Base-by-base conservation (phyloP, 2,797 vertebrate species). In the Urosaurus nigricauda region DNA sequence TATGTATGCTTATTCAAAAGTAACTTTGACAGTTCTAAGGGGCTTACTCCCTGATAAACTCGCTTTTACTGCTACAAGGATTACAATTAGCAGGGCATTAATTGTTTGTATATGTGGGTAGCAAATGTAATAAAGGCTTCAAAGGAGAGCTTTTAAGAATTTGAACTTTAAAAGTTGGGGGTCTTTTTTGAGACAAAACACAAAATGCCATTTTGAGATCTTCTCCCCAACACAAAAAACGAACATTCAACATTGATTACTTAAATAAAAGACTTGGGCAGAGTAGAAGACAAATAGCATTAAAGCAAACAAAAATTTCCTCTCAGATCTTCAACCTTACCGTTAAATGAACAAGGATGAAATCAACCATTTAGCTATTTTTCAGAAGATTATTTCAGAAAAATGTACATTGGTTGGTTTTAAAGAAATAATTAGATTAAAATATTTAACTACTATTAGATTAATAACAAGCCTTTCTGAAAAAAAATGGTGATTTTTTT, bases 351-450 rank as follows among this genome's bases (percentile, higher is more conserved):
- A 74, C 2, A 51, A 43, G 32, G 8, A 88, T 0, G 13, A 87
- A 1, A 47, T 47, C 58, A 71, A 74, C 74, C 29, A 37, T 0
- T 37, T 21, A 47, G 37, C 35, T 47, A 74, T 78, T 4, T 88
- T 81, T 89, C 77, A n/a, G 2, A 63, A 74, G 79, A 92, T 21
- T 84, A 77, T 92, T 60, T 87, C 84, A 87, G 80, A 87, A 5
- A 74, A 58, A 26, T 87, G 37, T 58, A 71, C 58, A 84, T 73
- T 89, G 14, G 92, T n/a, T 90, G 84, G 40, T 56, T 73, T 73
- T 73, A 71, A 73, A 40, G 35, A 43, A 77, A 77, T 47, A 37
- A 77, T 26, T 29, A 29, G 24, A 47, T 26, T 29, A 77, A 47
- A 77, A 24, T 77, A 77, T 24, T 77, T 13, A 47, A 47, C 0